Conservation (phyloP, 2,888 invertebrate species). For the Dusona sp. region DNA sequence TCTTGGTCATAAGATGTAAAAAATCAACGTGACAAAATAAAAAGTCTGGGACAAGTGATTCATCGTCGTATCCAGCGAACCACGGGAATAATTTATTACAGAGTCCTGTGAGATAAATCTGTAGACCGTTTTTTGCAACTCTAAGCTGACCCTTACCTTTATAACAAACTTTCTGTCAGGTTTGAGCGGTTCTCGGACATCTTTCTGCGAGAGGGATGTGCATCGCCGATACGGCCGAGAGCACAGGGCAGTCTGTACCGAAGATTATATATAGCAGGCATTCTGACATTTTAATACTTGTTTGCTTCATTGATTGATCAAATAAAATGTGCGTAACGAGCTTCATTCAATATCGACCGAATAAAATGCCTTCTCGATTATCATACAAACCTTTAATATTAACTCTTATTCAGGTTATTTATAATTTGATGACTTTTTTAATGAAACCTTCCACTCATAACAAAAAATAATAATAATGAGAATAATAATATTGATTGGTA, state of each 20-base stretch:
- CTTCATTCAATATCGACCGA: conserved; percentile 50
- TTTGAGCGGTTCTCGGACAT: conserved; percentile 44
- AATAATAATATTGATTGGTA: background rate
- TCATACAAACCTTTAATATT: background rate
- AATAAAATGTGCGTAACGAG: conserved; percentile 49
- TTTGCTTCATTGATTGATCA: conserved; percentile 16
- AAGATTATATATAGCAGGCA: conserved; percentile 25
- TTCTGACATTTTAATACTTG: conserved; percentile 58
- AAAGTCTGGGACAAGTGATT: conserved; percentile 15
- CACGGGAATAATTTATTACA: conserved; percentile 21
- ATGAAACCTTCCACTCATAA: background rate
- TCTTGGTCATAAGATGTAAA: background rate
- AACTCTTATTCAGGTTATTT: background rate
- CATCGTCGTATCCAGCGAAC: background rate
- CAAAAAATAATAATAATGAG: background rate
- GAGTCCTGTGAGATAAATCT: conserved; percentile 55
- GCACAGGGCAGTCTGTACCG: conserved; percentile 5
- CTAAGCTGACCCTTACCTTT: conserved; percentile 60
- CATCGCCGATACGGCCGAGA: conserved; percentile 19
- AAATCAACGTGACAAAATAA: conserved; percentile 1
- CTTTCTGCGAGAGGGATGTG: conserved; percentile 30
- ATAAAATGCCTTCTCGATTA: background rate
- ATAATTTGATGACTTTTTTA: background rate
- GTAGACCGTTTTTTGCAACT: conserved; percentile 53
- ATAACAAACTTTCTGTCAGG: conserved; percentile 31